Evolutionary conservation across 1,140 invertebrate genomes (phyloP), one percentile per base, ranked within the genome.

Genomic region (Pollicipes pollicipes): DNA sequence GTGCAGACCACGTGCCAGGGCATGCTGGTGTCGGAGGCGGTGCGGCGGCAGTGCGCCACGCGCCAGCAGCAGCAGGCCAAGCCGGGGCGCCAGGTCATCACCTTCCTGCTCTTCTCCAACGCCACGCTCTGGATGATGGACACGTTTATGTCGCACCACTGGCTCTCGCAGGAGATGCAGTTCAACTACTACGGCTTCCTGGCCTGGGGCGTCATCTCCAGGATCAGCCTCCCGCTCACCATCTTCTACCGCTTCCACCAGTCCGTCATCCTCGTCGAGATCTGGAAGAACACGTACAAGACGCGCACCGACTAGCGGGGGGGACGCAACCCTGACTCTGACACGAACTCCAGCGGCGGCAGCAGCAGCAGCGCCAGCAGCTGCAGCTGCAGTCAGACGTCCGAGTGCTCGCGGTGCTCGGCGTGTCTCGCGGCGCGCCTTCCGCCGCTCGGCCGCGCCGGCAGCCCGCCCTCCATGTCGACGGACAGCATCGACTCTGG

Each of bases 221-320:
- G 85, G 71, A 81, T 87, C 27, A 83, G 85, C 4, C 77, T 88
- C 32, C 88, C 88, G 0, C 77, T 88, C 0, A 76, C 87, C 3
- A 86, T 88, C 30, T 87, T 88, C 74, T 88, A 85, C 72, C 81
- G 87, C 35, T 89, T 89, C 78, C 88, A 89, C 76, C 87, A 86
- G 13, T 85, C 84, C 67, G 85, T 88, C 26, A 80, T 86, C 70
- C 77, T 89, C 17, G 80, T 87, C 16, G 87, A 88, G 73, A 84
- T 87, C 17, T 89, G 88, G 88, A 86, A 86, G 73, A 83, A 83
- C 64, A 82, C 83, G 10, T 85, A 84, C 78, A 80, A 82, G 66
- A 77, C 76, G 16, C 75, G 76, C 45, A 75, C 73, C n/a, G 73
- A 72, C 68, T 77, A 76, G 71, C 64, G 63, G 68, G 27, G n/a